These are phyloP conservation scores for Apocheima hispidaria DNA, from an alignment of 2,888 invertebrate species.

Conservation along the genomic window DNA sequence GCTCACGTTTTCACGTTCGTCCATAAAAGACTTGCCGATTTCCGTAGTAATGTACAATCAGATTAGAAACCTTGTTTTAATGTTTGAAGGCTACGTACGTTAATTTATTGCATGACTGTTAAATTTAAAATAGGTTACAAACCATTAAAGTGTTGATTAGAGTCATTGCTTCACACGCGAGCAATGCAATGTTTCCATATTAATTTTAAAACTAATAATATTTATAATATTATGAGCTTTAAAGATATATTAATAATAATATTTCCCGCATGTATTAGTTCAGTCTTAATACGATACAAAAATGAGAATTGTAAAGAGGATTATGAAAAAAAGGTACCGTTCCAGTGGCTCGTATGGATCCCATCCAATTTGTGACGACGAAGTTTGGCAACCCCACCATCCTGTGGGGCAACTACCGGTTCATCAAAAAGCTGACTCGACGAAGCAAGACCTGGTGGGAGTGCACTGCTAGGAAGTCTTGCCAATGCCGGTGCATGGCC, in stretches of 20 bases:
- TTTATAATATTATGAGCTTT: background rate
- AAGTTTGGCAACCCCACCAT: slow-evolving; percentile 74
- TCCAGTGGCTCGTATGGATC: slow-evolving; percentile 34
- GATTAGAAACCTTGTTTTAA: too few species aligned
- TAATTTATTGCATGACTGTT: too few species aligned
- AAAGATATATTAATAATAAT: background rate
- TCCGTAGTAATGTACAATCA: too few species aligned
- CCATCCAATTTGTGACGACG: slow-evolving; percentile 66
- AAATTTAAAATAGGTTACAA: too few species aligned
- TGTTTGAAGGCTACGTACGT: too few species aligned
- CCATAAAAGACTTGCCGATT: too few species aligned
- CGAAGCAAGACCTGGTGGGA: slow-evolving; percentile 78
- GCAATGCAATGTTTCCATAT: background rate
- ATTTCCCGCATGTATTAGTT: background rate
- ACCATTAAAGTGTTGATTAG: too few species aligned
- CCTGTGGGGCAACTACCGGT: slow-evolving; percentile 75
- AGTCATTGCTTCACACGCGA: background rate
- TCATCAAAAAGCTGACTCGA: slow-evolving; percentile 70
- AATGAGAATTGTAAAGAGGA: background rate
- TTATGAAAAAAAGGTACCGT: background rate
- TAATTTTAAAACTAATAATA: background rate
- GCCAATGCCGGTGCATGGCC: slow-evolving; percentile 67
- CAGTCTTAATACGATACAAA: background rate
- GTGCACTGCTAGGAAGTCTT: slow-evolving; percentile 68
- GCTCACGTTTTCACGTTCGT: too few species aligned